Percentiles rank a stretch among this genome's conserved stretches.
Conservation (phyloP, 2,797 vertebrate genomes). For the Sciurus carolinensis region DNA sequence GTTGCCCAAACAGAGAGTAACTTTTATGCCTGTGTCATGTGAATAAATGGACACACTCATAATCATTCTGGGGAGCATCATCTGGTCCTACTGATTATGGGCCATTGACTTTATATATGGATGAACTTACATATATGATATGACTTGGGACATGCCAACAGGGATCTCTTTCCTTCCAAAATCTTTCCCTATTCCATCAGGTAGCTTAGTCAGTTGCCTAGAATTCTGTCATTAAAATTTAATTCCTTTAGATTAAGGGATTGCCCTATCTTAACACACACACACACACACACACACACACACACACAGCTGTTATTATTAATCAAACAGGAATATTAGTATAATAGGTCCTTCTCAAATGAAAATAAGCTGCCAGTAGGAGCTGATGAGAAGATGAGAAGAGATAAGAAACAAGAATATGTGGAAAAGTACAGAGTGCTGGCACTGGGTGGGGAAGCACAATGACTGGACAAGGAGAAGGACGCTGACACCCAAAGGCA, state of each 20-base stretch:
- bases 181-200: constrained; percentile 1
- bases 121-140: background rate
- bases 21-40: background rate
- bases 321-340: constrained; percentile 55
- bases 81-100: background rate
- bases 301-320: constrained; percentile 50
- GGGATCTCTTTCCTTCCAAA: background rate
- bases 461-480: background rate
- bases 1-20: background rate
- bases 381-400: background rate
- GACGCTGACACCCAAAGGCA: background rate
- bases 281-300: background rate
- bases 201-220: constrained; percentile 18
- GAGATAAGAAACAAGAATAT: background rate
- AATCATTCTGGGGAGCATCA: background rate
- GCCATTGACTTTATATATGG: background rate
- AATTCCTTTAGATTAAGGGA: constrained; percentile 36
- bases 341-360: constrained; percentile 55
- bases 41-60: background rate
- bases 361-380: constrained; percentile 42
- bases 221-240: constrained; percentile 27
- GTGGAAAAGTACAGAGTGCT: background rate
- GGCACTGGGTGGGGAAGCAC: background rate
- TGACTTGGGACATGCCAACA: background rate
- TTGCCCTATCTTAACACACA: background rate